These are phyloP conservation scores for Leptinotarsa defecta DNA, from an alignment of 1,140 invertebrate species.

Conservation along the genomic window DNA sequence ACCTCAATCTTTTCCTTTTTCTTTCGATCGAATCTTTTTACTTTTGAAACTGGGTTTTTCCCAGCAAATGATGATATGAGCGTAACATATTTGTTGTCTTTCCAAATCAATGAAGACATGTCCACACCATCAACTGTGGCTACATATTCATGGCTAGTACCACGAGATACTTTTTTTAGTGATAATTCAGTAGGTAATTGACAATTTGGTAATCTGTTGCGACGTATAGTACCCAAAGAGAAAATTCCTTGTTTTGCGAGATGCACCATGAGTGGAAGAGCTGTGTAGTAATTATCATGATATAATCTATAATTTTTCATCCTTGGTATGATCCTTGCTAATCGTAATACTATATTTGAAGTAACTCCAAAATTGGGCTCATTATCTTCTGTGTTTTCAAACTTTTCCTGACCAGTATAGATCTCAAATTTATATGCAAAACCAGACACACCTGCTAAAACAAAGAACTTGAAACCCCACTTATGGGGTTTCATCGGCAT, in stretches of 20 bases:
- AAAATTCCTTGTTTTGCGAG: conserved; percentile 39
- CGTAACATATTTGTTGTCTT: not conserved
- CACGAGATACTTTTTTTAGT: conserved; percentile 18
- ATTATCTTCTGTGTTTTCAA: not conserved
- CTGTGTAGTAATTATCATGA: conserved; percentile 43
- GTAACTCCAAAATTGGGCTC: conserved; percentile 38
- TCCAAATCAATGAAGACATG: not conserved
- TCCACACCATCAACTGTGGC: not conserved
- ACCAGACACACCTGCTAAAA: conserved; percentile 33
- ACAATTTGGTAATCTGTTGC: conserved; percentile 40
- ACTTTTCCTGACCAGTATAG: conserved; percentile 28
- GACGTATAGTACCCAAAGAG: conserved; percentile 36
- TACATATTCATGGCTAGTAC: not conserved
- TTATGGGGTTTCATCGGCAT: conserved; percentile 53
- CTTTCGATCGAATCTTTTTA: not conserved
- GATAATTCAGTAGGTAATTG: conserved; percentile 33
- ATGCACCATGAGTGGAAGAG: conserved; percentile 35
- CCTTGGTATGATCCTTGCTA: conserved; percentile 36
- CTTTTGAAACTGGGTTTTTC: not conserved
- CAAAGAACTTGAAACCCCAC: conserved; percentile 53
- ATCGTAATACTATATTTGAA: conserved; percentile 42
- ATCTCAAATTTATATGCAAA: conserved; percentile 38
- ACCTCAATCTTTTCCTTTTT: conserved; percentile 2
- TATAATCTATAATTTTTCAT: conserved; percentile 37
- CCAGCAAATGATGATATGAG: not conserved